Base-by-base conservation (phyloP, 2,113 vertebrate genomes). In the Perca fluviatilis region DNA sequence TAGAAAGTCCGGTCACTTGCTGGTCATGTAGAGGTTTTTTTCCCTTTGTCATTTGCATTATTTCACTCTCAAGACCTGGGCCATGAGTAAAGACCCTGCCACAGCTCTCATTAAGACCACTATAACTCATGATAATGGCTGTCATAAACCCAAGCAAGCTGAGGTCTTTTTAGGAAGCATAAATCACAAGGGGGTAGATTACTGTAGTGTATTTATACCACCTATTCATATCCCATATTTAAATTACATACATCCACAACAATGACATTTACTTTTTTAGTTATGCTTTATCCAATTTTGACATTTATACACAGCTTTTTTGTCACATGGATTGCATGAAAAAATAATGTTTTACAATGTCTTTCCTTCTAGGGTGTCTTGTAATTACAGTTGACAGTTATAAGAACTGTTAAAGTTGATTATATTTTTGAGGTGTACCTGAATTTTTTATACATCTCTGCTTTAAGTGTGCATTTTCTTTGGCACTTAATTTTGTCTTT, bases 41-140 rank as follows among this genome's bases (percentile, higher is more conserved):
- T 14, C 6, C 40, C 21, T 64, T 64, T 25, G 36, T 64, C 54
- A 16, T 3, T 19, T 76, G 30, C 73, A 53, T 66, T 77, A 33
- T 77, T 61, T 82, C 40, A 51, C 30, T 46, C 50, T 66, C 46
- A 33, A 51, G 62, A 58, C 77, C 2, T 25, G 10, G 73, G 27
- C 40, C 36, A 15, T 23, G 54, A 16, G 46, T 79, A 21, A 47
- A 60, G 84, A 77, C 74, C 12, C 64, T 47, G 40, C 47, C 82
- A 53, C 73, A 47, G 66, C 77, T 83, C 74, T 86, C 65, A 82
- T 84, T 87, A 82, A 62, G 61, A 51, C 21, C n/a, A 12, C 61
- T 66, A 49, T 88, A 89, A 88, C 58, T 90, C 86, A 85, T 64
- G 72, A 71, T 65, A 83, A 82, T 82, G 83, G 60, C 74, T 66